Evolutionary conservation across 2,888 invertebrate species (phyloP), one percentile per base, ranked within the genome.

Genomic region (Chrysotoxum bicinctum): DNA sequence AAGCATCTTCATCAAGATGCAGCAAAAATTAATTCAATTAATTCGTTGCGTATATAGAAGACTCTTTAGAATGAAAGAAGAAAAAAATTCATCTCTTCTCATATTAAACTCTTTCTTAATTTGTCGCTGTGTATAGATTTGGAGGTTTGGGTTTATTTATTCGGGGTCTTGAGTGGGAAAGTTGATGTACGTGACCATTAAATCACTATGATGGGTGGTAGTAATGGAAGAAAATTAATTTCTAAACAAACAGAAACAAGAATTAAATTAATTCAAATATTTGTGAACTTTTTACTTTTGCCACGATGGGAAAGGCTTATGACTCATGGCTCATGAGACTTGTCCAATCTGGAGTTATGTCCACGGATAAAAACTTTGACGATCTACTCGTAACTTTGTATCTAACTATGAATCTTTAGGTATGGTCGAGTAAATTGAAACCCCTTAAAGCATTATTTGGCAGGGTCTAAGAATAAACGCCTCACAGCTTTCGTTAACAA

Each of bases 11-110:
- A 80, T 77, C 66, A 58, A 72, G 72, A 60, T 81, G 85, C 76
- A 81, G 81, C 85, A 60, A 73, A 79, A 85, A 80, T 85, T 85
- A 85, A 85, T 85, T 81, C 76, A 85, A 85, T 85, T 85, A 72
- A 54, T 81, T 60, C 68, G 81, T 52, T 76, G 80, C 72, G 75
- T 80, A 40, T 23, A 5, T 16, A 19, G 10, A 19, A 19, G 50
- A 48, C 35, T 54, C 66, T 72, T 45, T 9, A 19, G 21, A 37
- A 26, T 26, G 26, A 26, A 4, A 26, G 26, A 58, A 8, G 19
- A 12, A 58, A 19, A 58, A 69, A 56, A 48, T 66, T 73, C 52
- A n/a, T n/a, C 62, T 60, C 23, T 40, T 60, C 40, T 40, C n/a
- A 26, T 43, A 43, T 30, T 52, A 16, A 62, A 43, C 45, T 64